Percentiles rank a stretch among this genome's conserved stretches.
Conservation (phyloP, 2,888 invertebrate genomes). For the Trachelus iudaicus region DNA sequence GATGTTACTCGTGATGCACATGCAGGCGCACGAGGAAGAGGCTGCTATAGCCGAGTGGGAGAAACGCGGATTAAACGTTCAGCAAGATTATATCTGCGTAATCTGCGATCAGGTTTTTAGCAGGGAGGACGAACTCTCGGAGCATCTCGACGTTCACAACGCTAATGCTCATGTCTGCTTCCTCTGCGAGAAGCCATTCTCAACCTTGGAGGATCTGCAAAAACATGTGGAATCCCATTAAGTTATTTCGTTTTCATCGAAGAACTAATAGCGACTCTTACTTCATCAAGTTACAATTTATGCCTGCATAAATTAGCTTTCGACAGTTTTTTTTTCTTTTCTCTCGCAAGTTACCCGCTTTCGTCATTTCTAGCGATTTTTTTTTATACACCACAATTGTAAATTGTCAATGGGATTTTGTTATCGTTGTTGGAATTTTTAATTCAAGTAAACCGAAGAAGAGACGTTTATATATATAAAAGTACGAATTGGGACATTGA, state of each 20-base stretch:
- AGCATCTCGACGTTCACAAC: conserved; percentile 56
- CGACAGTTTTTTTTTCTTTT: too few species aligned
- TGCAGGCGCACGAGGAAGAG: conserved; percentile 58
- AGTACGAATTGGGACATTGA: too few species aligned
- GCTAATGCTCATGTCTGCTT: conserved; percentile 52
- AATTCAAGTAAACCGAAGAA: too few species aligned
- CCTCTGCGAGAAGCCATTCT: conserved; percentile 56
- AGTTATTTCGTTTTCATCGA: conserved; percentile 22
- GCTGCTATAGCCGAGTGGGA: conserved; percentile 55
- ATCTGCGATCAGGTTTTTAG: conserved; percentile 55
- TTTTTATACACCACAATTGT: too few species aligned
- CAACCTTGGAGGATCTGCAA: conserved; percentile 53
- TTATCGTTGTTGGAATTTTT: too few species aligned
- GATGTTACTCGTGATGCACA: conserved; percentile 54
- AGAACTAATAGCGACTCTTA: too few species aligned
- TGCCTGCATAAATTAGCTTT: too few species aligned
- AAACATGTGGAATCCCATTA: conserved; percentile 58
- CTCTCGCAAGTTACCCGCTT: too few species aligned
- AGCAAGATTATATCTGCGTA: conserved; percentile 44
- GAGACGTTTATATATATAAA: too few species aligned
- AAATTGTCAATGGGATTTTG: too few species aligned
- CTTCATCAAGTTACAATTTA: too few species aligned
- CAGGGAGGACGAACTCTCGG: conserved; percentile 46
- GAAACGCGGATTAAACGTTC: conserved; percentile 41
- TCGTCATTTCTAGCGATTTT: too few species aligned